Evolutionary conservation across 2,888 invertebrate species (phyloP).

Genomic region (Abrostola triplasia): DNA sequence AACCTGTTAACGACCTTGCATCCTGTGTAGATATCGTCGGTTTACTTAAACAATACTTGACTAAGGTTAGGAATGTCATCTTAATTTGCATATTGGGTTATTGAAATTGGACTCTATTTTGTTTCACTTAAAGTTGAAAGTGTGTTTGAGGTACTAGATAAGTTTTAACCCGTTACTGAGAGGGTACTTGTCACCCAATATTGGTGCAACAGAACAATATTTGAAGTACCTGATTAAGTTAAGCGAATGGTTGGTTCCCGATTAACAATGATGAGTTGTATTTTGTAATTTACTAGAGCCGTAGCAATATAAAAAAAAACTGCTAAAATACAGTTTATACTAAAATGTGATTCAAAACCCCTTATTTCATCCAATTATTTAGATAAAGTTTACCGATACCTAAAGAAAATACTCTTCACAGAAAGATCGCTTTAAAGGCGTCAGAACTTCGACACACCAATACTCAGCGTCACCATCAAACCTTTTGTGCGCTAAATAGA

Average conservation of each 20-base stretch:
- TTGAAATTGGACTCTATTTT: constrained; percentile 18
- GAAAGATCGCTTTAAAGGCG: constrained; percentile 28
- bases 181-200: constrained; percentile 49
- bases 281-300: neutral
- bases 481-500: constrained; percentile 67
- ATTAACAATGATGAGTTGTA: constrained; percentile 17
- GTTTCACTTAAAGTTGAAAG: neutral
- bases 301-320: neutral
- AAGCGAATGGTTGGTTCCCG: constrained; percentile 47
- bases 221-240: constrained; percentile 42
- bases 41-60: constrained; percentile 71
- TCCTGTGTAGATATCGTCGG: constrained; percentile 76
- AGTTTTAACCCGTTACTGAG: constrained; percentile 53
- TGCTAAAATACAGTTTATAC: neutral
- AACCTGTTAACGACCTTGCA: constrained; percentile 69
- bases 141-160: constrained; percentile 7
- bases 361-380: no score
- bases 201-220: constrained; percentile 52
- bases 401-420: constrained; percentile 35
- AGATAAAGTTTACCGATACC: no score
- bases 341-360: no score
- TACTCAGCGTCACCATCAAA: constrained; percentile 57
- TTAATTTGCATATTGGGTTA: constrained; percentile 43
- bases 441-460: constrained; percentile 56
- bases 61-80: constrained; percentile 65